Conservation (phyloP, 2,797 vertebrate genomes). For the Microchirus variegatus region DNA sequence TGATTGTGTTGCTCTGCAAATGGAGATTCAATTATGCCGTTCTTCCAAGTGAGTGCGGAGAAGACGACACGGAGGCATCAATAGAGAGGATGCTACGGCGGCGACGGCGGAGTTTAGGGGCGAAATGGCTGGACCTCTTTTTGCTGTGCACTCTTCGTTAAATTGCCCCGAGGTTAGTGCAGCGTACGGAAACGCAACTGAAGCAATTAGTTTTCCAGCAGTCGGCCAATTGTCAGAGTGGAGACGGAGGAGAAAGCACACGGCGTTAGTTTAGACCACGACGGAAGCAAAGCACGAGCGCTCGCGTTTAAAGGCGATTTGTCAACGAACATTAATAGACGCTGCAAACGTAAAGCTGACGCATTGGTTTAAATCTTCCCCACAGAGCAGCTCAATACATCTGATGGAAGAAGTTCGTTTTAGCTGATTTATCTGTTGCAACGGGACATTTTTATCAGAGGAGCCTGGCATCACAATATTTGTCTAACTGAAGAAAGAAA, state of each 20-base stretch:
- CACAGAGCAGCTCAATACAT: slow-evolving; percentile 1
- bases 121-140: slow-evolving; percentile 30
- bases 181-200: slow-evolving; percentile 52
- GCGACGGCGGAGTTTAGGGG: slow-evolving; percentile 46
- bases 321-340: slow-evolving; percentile 5
- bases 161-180: slow-evolving; percentile 72
- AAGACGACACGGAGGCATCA: slow-evolving; percentile 60
- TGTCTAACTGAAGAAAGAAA: no score
- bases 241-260: slow-evolving; percentile 48
- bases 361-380: not conserved
- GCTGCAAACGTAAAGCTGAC: not conserved
- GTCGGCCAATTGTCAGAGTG: slow-evolving; percentile 67
- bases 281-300: slow-evolving; percentile 48
- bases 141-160: slow-evolving; percentile 58
- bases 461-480: no score
- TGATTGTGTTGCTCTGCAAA: slow-evolving; percentile 68
- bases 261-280: slow-evolving; percentile 32
- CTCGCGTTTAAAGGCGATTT: slow-evolving; percentile 3
- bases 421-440: no score
- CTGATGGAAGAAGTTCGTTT: no score
- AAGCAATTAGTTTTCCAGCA: slow-evolving; percentile 73
- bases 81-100: slow-evolving; percentile 43
- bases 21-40: slow-evolving; percentile 70
- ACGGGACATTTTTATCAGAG: no score
- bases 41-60: slow-evolving; percentile 60